phyloP scores from a whole-genome alignment of 2,888 invertebrate species.

The Mystacides longicornis region DNA sequence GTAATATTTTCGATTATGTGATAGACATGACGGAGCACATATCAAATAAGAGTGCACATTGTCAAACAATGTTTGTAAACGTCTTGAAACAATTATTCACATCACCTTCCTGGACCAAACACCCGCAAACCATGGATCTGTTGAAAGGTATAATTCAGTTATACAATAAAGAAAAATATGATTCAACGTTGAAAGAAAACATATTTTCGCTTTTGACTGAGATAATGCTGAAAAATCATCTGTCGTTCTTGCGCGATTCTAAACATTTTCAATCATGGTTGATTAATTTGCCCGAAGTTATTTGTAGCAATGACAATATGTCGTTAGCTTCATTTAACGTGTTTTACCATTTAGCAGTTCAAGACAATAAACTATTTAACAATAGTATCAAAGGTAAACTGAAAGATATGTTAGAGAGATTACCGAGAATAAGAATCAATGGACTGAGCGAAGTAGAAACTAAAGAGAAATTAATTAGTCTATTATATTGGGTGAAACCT shows the following conservation, averaged over 20 bases:
- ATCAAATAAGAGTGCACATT: conserved; percentile 4
- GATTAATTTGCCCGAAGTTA: conserved; percentile 47
- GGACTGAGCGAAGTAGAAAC: conserved; percentile 37
- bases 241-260: conserved; percentile 37
- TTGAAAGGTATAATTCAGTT: conserved; percentile 39
- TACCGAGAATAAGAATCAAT: conserved; percentile 37
- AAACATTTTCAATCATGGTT: conserved; percentile 47
- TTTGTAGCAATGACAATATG: conserved; percentile 43
- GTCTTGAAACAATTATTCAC: conserved; percentile 29
- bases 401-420: conserved; percentile 40
- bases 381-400: conserved; percentile 40
- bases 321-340: conserved; percentile 48
- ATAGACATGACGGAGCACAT: conserved; percentile 14
- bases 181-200: conserved; percentile 35
- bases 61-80: conserved; percentile 15
- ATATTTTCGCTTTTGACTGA: conserved; percentile 42
- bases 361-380: conserved; percentile 47
- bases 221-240: conserved; percentile 40
- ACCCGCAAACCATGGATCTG: conserved; percentile 35
- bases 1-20: conserved; percentile 16
- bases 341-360: conserved; percentile 51
- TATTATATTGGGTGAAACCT: conserved; percentile 46
- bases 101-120: conserved; percentile 35
- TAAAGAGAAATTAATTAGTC: conserved; percentile 47
- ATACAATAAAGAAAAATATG: conserved; percentile 35